These are phyloP conservation scores for Andrena chrysosceles DNA, from an alignment of 2,888 invertebrate genomes.

Conservation along the genomic window DNA sequence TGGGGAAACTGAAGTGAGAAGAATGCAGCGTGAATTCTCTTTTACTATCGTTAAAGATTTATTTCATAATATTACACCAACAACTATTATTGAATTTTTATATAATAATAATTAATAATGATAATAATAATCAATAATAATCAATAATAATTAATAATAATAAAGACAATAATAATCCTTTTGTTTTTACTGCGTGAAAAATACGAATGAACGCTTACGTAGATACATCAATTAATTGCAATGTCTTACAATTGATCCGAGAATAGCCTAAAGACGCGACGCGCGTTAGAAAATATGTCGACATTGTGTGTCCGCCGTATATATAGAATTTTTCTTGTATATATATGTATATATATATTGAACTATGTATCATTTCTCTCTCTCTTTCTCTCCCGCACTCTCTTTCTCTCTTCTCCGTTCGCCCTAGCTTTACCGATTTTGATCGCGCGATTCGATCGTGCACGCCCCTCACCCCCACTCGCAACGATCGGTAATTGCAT, in stretches of 20 bases:
- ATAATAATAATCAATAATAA: conserved; percentile 55
- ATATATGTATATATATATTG: conserved; percentile 57
- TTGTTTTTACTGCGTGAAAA: conserved; percentile 82
- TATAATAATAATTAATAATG: conserved; percentile 80
- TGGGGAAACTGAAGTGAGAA: background rate
- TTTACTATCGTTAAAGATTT: conserved; percentile 82
- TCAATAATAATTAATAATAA: conserved; percentile 73
- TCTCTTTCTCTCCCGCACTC: conserved; percentile 5
- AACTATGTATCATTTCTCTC: conserved; percentile 58
- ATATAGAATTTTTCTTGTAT: conserved; percentile 62
- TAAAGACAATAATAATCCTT: conserved; percentile 80
- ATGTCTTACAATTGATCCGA: conserved; percentile 81
- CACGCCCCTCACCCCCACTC: conserved; percentile 3
- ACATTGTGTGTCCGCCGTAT: conserved; percentile 64
- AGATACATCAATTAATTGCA: conserved; percentile 81
- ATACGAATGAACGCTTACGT: conserved; percentile 84
- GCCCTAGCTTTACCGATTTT: conserved; percentile 35
- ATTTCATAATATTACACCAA: conserved; percentile 85
- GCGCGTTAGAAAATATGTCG: conserved; percentile 77
- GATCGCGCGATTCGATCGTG: conserved; percentile 33
- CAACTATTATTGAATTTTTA: conserved; percentile 84
- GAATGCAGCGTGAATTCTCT: conserved; percentile 12
- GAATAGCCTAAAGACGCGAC: conserved; percentile 83
- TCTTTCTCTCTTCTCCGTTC: conserved; percentile 16
- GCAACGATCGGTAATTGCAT: conserved; percentile 42